These are phyloP conservation scores for Achatina immaculata DNA, from an alignment of 1,140 invertebrate species.

Conservation along the genomic window DNA sequence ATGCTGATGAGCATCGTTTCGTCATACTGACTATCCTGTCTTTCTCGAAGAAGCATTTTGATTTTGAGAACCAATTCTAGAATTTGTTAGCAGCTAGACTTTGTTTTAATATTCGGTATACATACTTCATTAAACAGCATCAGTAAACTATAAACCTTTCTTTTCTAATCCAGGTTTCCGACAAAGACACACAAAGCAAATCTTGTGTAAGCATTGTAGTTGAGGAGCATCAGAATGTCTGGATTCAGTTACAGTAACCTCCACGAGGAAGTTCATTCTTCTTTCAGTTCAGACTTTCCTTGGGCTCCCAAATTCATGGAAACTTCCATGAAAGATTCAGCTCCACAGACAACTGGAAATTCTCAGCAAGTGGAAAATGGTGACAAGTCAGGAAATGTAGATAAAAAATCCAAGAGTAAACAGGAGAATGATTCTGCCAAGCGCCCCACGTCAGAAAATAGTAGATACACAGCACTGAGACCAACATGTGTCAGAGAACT, in stretches of 20 bases:
- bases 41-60: too few relatives aligned
- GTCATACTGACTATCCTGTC: too few relatives aligned
- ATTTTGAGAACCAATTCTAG: too few relatives aligned
- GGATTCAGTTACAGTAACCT: not conserved
- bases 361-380: not conserved
- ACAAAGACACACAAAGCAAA: too few relatives aligned
- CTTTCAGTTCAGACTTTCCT: not conserved
- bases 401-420: not conserved
- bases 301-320: not conserved
- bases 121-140: too few relatives aligned
- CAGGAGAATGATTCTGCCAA: not conserved
- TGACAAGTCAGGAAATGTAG: not conserved
- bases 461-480: slow-evolving; percentile 11
- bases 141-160: too few relatives aligned
- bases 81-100: too few relatives aligned
- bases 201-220: not conserved
- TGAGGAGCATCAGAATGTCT: not conserved
- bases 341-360: not conserved
- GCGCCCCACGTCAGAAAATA: not conserved
- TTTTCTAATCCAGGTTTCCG: too few relatives aligned
- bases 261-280: not conserved
- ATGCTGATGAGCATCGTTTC: too few relatives aligned
- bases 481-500: not conserved
- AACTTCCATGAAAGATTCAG: not conserved
- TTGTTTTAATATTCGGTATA: too few relatives aligned